These are phyloP conservation scores for Meliscaeva auricollis DNA, from an alignment of 2,888 invertebrate species.

Conservation along the genomic window DNA sequence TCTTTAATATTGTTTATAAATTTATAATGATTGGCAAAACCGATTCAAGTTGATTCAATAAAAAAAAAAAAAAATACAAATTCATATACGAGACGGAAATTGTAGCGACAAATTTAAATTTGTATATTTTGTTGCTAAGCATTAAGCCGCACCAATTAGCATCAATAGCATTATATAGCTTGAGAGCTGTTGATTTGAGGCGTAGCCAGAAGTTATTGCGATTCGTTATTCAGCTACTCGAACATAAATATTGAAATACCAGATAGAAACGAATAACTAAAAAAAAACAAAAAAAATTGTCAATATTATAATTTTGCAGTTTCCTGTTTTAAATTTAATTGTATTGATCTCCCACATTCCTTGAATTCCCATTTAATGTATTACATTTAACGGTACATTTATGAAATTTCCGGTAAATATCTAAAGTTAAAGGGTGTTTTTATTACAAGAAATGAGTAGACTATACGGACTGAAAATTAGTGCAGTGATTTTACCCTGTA, in stretches of 20 bases:
- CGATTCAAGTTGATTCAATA: slow-evolving; percentile 1
- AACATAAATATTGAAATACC: background rate
- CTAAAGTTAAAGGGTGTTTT: no score
- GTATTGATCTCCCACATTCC: no score
- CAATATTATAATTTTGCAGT: background rate
- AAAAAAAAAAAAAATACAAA: background rate
- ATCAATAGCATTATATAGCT: background rate
- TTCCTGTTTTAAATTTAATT: background rate
- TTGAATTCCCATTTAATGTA: no score
- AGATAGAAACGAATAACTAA: background rate
- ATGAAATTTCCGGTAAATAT: no score
- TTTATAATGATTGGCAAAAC: slow-evolving; percentile 3
- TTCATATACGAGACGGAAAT: background rate
- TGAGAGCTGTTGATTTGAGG: background rate
- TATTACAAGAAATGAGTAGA: no score
- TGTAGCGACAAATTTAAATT: background rate
- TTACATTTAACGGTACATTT: no score
- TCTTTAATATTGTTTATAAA: background rate
- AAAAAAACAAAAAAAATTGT: no score
- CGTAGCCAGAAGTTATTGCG: slow-evolving; percentile 5
- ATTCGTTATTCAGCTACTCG: background rate
- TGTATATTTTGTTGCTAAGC: slow-evolving; percentile 1
- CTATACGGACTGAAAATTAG: no score
- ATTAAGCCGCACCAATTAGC: slow-evolving; percentile 1
- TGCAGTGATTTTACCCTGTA: no score